Evolutionary conservation across 2,797 vertebrate species (phyloP), one percentile per base, ranked within the genome.

Genomic region (Manis pentadactyla): DNA sequence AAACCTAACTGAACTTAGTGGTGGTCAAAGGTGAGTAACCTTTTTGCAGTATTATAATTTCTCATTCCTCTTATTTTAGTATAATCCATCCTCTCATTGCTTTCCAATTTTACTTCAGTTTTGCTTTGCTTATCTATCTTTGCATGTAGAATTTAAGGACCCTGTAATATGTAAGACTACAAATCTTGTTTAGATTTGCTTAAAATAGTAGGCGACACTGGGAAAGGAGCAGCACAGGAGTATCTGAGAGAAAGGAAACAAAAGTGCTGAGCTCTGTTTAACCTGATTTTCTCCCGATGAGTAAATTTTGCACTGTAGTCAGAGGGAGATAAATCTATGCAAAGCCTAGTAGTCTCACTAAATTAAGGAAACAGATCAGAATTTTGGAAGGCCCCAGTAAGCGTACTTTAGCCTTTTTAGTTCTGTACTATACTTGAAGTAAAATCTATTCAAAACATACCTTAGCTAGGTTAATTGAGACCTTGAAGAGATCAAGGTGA

Each of bases 1-100:
- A 98, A 99, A 99, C 97, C 98, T 99, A 93, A 99, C 99, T 4
- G 99, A 99, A 98, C 99, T 99, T 88, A 99, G 99, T 73, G 99
- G 99, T 31, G 99, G 99, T 79, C 99, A 99, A 98, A 99, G 99
- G 99, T 99, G 84, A 97, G 98, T 98, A 46, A 55, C 93, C 46
- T 1, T 63, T 92, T 94, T 91, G 27, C 1, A 90, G 10, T 34
- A 69, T 82, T 92, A 68, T 51, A 69, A 46, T 86, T 87, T 15
- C 4, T 66, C 39, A 73, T 79, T 71, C 2, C 4, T 81, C 17
- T 27, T 93, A 31, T 17, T 94, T 53, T 73, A 81, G 89, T 93
- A 66, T 57, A 73, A 74, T 63, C 34, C 1, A 51, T 87, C 15
- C 51, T 89, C 53, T 79, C 34, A 63, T 59, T 93, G 63, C 12